Evolutionary conservation across 2,888 invertebrate genomes (phyloP).

Genomic region (Dasysyrphus albostriatus): DNA sequence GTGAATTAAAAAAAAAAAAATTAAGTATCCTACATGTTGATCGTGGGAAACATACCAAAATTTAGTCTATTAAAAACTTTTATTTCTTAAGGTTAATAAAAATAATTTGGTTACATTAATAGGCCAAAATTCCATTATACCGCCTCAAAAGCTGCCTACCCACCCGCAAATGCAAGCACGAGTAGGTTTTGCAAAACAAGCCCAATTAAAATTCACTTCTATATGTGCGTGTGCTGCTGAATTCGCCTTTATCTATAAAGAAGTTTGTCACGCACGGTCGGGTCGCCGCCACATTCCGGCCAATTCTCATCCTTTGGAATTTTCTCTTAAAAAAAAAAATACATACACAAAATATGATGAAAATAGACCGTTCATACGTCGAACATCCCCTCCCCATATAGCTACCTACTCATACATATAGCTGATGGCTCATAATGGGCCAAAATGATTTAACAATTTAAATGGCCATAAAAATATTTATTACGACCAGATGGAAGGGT

Average conservation of each 20-base stretch:
- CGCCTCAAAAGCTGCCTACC: slow-evolving; percentile 39
- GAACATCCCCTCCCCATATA: slow-evolving; percentile 13
- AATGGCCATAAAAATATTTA: slow-evolving; percentile 74
- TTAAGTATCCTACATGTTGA: not conserved
- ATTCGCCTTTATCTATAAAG: slow-evolving; percentile 11
- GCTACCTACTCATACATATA: too few species aligned
- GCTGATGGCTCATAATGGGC: slow-evolving; percentile 64
- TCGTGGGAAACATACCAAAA: not conserved
- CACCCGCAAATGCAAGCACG: slow-evolving; percentile 32
- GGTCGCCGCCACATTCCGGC: not conserved
- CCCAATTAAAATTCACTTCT: slow-evolving; percentile 55
- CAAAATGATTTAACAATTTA: slow-evolving; percentile 74
- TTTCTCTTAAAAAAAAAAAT: not conserved
- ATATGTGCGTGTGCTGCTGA: not conserved
- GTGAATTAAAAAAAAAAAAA: not conserved
- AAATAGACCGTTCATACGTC: slow-evolving; percentile 36
- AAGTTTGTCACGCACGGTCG: slow-evolving; percentile 22
- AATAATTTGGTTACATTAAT: slow-evolving; percentile 15
- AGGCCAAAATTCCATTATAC: slow-evolving; percentile 53
- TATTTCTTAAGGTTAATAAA: not conserved
- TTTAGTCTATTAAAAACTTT: not conserved
- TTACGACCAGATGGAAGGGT: slow-evolving; percentile 70
- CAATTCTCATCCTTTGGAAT: not conserved
- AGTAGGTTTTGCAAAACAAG: slow-evolving; percentile 30
- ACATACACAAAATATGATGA: slow-evolving; percentile 18